Conservation (phyloP, 2,888 invertebrate genomes). For the Polyploca ridens region DNA sequence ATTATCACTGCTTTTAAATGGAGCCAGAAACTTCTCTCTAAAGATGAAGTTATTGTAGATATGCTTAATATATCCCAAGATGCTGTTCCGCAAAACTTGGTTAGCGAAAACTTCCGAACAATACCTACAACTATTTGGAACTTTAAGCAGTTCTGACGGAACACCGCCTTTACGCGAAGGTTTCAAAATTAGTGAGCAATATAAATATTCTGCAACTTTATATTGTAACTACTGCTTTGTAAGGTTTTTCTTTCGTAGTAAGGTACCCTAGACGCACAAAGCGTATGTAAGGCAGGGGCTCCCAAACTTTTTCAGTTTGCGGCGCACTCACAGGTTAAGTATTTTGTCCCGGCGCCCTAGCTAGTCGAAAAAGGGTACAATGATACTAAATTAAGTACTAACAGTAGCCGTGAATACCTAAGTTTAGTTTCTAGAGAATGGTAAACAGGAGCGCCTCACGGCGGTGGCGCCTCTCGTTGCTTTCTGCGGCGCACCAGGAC, state of each 20-base stretch:
- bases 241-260: not conserved
- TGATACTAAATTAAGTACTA: too few species aligned
- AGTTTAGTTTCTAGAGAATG: too few species aligned
- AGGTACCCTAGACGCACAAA: too few species aligned
- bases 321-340: too few species aligned
- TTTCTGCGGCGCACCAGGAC: too few species aligned
- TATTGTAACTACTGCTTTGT: not conserved
- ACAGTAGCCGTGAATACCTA: too few species aligned
- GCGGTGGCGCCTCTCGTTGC: too few species aligned
- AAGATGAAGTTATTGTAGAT: not conserved
- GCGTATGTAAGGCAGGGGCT: too few species aligned
- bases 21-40: not conserved
- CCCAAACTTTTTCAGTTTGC: too few species aligned
- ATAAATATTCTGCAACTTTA: not conserved
- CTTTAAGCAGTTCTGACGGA: conserved; percentile 3
- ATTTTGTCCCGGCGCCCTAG: too few species aligned
- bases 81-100: not conserved
- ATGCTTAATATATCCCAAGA: not conserved
- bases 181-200: conserved; percentile 7
- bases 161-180: conserved; percentile 9
- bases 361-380: too few species aligned
- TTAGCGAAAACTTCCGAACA: not conserved
- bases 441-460: too few species aligned
- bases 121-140: conserved; percentile 10
- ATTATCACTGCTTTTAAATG: not conserved